Evolutionary conservation across 2,888 invertebrate species (phyloP).

Genomic region (Microctonus hyperodae): DNA sequence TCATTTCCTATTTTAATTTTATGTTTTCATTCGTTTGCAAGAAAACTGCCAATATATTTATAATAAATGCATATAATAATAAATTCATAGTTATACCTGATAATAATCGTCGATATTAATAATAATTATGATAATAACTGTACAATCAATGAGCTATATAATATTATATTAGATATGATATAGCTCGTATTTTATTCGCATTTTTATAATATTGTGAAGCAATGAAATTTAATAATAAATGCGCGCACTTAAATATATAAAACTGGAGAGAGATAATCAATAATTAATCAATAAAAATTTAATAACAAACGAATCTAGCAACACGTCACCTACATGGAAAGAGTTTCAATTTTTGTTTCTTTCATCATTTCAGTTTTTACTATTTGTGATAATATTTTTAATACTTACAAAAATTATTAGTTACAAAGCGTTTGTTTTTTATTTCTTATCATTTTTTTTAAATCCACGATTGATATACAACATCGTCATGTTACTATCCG

Average conservation of each 20-base stretch:
- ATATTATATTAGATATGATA: not conserved
- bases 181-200: not conserved
- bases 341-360: constrained; percentile 7
- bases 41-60: constrained; percentile 46
- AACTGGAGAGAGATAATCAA: not conserved
- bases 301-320: constrained; percentile 37
- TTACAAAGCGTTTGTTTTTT: constrained; percentile 43
- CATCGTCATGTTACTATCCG: constrained; percentile 14
- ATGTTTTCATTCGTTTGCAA: constrained; percentile 45
- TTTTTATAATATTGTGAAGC: constrained; percentile 21
- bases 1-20: constrained; percentile 14
- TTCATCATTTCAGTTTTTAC: constrained; percentile 33
- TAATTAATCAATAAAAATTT: constrained; percentile 33
- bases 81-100: constrained; percentile 47
- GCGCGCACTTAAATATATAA: constrained; percentile 1
- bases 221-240: constrained; percentile 16
- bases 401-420: constrained; percentile 46
- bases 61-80: constrained; percentile 53
- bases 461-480: constrained; percentile 21
- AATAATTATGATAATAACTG: constrained; percentile 49
- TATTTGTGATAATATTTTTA: constrained; percentile 37
- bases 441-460: constrained; percentile 9
- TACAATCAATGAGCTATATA: constrained; percentile 38
- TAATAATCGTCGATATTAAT: constrained; percentile 47
- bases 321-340: constrained; percentile 7